Percentiles rank a stretch among this genome's conserved stretches.
Evolutionary conservation across 2,888 invertebrate genomes (phyloP).

Genomic region (Odontomyia ornata): DNA sequence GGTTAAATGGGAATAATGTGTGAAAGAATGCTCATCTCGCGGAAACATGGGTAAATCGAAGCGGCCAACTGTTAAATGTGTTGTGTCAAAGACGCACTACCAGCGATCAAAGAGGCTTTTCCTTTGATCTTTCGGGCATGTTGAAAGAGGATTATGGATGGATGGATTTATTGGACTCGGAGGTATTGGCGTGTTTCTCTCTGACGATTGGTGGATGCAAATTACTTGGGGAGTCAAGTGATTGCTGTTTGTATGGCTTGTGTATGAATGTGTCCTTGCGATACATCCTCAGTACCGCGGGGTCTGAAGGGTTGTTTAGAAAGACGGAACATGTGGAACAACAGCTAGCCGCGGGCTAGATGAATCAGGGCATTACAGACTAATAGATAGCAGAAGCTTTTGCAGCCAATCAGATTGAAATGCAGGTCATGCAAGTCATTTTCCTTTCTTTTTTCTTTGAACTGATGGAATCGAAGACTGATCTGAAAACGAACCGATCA

Average conservation of each 20-base stretch:
- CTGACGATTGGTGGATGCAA: no score
- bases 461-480: no score
- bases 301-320: no score
- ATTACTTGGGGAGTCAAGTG: no score
- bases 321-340: background rate
- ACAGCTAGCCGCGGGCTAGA: background rate
- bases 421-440: slow-evolving; percentile 17
- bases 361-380: no score
- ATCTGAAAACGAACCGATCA: slow-evolving; percentile 14
- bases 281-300: no score
- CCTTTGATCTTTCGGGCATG: slow-evolving; percentile 29
- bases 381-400: slow-evolving; percentile 17
- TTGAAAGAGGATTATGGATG: slow-evolving; percentile 14
- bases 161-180: slow-evolving; percentile 16
- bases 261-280: no score
- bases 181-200: background rate
- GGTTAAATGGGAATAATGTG: slow-evolving; percentile 11
- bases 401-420: background rate
- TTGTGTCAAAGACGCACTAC: slow-evolving; percentile 27
- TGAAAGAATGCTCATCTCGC: slow-evolving; percentile 4
- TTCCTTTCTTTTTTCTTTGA: background rate
- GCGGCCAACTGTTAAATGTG: slow-evolving; percentile 20
- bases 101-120: slow-evolving; percentile 16
- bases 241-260: no score
- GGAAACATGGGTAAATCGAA: background rate